A percentile compares a stretch with the other conserved stretches of the same genome.
phyloP scores from a whole-genome alignment of 2,888 invertebrate species.

The Trimorus sp. region DNA sequence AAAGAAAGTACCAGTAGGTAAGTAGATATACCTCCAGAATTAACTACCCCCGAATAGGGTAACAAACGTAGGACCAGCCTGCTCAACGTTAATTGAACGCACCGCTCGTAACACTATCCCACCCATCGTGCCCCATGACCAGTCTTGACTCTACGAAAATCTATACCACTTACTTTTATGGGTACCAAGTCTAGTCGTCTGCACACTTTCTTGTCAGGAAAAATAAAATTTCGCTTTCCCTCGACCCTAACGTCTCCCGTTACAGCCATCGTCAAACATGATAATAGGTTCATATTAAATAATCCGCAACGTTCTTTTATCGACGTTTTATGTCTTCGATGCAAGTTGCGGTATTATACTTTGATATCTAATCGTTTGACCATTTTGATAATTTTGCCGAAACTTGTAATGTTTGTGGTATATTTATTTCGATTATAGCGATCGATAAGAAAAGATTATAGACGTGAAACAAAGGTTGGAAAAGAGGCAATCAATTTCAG shows the following conservation, averaged over 20 bases:
- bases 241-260: conserved; percentile 32
- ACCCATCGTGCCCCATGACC: conserved; percentile 65
- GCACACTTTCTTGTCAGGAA: conserved; percentile 70
- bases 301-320: conserved; percentile 37
- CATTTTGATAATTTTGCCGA: too few species aligned
- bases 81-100: conserved; percentile 81
- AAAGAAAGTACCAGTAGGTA: conserved; percentile 81
- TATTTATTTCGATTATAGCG: too few species aligned
- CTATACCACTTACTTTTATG: conserved; percentile 81
- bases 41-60: conserved; percentile 78
- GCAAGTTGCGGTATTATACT: conserved; percentile 4
- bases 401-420: too few species aligned
- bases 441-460: too few species aligned
- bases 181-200: conserved; percentile 77
- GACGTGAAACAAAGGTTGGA: too few species aligned
- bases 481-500: too few species aligned
- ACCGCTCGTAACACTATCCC: conserved; percentile 77
- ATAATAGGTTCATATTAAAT: conserved; percentile 51
- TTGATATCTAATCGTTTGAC: neutral
- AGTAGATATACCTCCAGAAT: conserved; percentile 79
- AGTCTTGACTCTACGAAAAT: conserved; percentile 75
- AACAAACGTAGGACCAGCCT: conserved; percentile 72
- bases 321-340: conserved; percentile 36
- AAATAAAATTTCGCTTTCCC: conserved; percentile 72
- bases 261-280: conserved; percentile 37